Evolutionary conservation across 2,113 vertebrate species (phyloP), one percentile per base, ranked within the genome.

Genomic region (Pontoporia blainvillei): DNA sequence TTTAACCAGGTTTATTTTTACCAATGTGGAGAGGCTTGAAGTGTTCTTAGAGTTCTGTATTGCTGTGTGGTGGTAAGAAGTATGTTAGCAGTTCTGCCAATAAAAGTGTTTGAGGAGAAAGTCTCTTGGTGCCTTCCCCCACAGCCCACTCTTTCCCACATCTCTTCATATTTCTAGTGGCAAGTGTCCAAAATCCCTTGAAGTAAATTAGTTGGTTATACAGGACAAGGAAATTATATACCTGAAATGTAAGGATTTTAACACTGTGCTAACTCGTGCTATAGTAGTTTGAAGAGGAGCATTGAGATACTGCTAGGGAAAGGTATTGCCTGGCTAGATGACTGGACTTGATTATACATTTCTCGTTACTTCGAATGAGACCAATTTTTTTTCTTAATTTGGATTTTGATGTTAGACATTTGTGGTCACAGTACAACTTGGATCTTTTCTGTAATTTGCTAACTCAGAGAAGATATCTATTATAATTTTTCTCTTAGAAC

Each of bases 361-460:
- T 41, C 46, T 75, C 57, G 23, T 82, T 96, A 67, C 21, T 52
- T 91, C 44, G 23, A 95, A 52, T 85, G 52, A 20, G 76, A 66
- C 57, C 20, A 52, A n/a, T 71, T 72, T 85, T 93, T 83, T 84
- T 95, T 85, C 61, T 91, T 97, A 89, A 36, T 90, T 94, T 96
- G 46, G 39, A 46, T 97, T 94, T 95, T 69, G 13, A 6, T 88
- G 18, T 84, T 81, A 84, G 27, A 95, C 25, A 86, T 95, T 82
- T 94, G 46, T 85, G 61, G 61, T 72, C 76, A 57, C 44, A 78
- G 71, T 95, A 78, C 92, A 94, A 76, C 91, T 39, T 85, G 13
- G 25, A 52, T 72, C 25, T 94, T 94, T 92, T 66, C 44, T 64
- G 2, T 94, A 90, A 93, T 75, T 76, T 27, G 18, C 79, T 57